These are phyloP conservation scores for Hypercompe scribonia DNA, from an alignment of 2,888 invertebrate species.

Conservation along the genomic window DNA sequence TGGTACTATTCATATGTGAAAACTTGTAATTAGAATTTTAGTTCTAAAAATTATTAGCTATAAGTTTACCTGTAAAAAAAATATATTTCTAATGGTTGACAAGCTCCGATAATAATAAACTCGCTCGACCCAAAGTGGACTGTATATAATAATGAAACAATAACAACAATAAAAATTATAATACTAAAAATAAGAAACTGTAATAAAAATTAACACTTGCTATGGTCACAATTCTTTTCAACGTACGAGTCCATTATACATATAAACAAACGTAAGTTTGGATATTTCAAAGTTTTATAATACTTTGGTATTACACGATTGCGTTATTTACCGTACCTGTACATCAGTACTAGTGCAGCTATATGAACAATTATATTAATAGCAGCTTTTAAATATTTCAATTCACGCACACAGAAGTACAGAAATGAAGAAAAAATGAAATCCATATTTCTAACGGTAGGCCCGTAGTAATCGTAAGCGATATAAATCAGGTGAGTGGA, in stretches of 20 bases:
- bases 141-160: no score
- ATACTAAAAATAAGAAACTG: no score
- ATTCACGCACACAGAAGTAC: conserved; percentile 2
- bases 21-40: no score
- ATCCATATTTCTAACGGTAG: conserved; percentile 36
- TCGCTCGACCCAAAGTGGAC: not conserved
- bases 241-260: not conserved
- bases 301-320: not conserved
- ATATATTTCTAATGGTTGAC: not conserved
- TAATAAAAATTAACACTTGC: no score
- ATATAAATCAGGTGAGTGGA: conserved; percentile 51
- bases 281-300: not conserved
- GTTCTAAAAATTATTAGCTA: no score
- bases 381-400: not conserved
- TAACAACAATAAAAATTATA: no score
- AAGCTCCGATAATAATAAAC: not conserved
- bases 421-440: conserved; percentile 20
- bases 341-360: not conserved
- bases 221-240: not conserved
- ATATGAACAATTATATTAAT: not conserved
- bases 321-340: not conserved
- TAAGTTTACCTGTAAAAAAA: no score
- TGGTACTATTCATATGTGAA: no score
- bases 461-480: conserved; percentile 41
- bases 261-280: not conserved